These are phyloP conservation scores for Enteromius viviparus DNA, from an alignment of 2,797 vertebrate genomes.

Conservation along the genomic window DNA sequence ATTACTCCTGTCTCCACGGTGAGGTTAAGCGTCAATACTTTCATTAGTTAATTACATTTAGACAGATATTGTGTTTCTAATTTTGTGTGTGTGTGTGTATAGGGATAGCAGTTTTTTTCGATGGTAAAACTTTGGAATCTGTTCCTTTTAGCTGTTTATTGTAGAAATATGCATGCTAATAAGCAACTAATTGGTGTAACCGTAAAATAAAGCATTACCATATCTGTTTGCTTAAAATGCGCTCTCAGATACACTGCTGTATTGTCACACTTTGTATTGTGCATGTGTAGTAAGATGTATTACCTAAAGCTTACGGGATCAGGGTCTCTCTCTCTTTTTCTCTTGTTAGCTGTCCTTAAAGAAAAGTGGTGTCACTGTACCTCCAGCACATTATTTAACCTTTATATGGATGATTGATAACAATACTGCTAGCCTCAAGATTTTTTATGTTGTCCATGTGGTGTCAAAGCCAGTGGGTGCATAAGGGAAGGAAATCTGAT, in stretches of 20 bases:
- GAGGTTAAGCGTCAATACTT: slow-evolving; percentile 28
- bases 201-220: no score
- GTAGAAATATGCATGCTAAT: no score
- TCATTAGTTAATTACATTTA: slow-evolving; percentile 27
- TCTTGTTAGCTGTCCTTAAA: slow-evolving; percentile 30
- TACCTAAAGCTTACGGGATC: slow-evolving; percentile 12
- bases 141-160: no score
- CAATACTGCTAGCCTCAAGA: slow-evolving; percentile 1
- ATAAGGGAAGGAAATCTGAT: neutral
- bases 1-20: slow-evolving; percentile 5
- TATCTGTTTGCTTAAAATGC: neutral
- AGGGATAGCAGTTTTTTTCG: neutral
- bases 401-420: slow-evolving; percentile 41
- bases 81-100: neutral
- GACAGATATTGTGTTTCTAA: slow-evolving; percentile 23
- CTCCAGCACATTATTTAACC: slow-evolving; percentile 40
- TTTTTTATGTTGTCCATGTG: slow-evolving; percentile 10
- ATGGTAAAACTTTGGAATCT: no score
- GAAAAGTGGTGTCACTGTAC: slow-evolving; percentile 30
- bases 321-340: slow-evolving; percentile 7
- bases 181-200: no score
- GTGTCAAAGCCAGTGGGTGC: neutral
- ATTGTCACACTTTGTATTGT: neutral
- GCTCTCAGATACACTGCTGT: neutral
- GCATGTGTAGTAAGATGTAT: slow-evolving; percentile 2